Evolutionary conservation across 2,797 vertebrate species (phyloP).

Genomic region (Clarias platycephalus): DNA sequence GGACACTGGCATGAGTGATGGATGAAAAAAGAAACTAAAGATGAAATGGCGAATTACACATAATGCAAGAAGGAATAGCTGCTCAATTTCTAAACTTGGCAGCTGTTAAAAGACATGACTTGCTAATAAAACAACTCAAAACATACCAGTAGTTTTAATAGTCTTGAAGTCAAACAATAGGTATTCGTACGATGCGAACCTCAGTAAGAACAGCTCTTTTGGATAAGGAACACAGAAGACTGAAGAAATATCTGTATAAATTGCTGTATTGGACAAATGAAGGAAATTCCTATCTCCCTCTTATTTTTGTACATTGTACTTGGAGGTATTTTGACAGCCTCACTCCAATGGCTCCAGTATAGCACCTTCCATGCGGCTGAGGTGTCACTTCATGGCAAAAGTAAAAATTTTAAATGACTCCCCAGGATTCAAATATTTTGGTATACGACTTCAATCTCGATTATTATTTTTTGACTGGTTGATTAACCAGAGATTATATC

Average conservation of each 20-base stretch:
- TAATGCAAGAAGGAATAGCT: slow-evolving; percentile 12
- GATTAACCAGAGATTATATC: too few relatives aligned
- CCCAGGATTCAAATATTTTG: too few relatives aligned
- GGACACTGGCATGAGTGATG: slow-evolving; percentile 38
- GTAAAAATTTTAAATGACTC: too few relatives aligned
- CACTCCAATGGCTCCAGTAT: too few relatives aligned
- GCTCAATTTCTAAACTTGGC: slow-evolving; percentile 21
- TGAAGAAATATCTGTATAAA: neutral
- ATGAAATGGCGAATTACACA: slow-evolving; percentile 41
- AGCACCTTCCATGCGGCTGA: too few relatives aligned
- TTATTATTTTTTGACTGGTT: too few relatives aligned
- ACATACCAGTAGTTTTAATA: neutral
- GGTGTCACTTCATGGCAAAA: too few relatives aligned
- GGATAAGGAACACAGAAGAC: neutral
- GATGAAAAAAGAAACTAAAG: slow-evolving; percentile 31
- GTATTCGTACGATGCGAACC: neutral
- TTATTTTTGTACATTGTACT: neutral
- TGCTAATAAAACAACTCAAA: slow-evolving; percentile 21
- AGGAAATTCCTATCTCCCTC: too few relatives aligned
- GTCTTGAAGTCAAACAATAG: neutral
- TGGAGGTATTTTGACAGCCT: neutral
- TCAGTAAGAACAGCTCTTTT: neutral
- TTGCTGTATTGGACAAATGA: neutral
- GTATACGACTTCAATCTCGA: too few relatives aligned
- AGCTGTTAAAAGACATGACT: slow-evolving; percentile 27